Evolutionary conservation across 2,888 invertebrate genomes (phyloP).

Genomic region (Cataglyphis rosenhaueri): DNA sequence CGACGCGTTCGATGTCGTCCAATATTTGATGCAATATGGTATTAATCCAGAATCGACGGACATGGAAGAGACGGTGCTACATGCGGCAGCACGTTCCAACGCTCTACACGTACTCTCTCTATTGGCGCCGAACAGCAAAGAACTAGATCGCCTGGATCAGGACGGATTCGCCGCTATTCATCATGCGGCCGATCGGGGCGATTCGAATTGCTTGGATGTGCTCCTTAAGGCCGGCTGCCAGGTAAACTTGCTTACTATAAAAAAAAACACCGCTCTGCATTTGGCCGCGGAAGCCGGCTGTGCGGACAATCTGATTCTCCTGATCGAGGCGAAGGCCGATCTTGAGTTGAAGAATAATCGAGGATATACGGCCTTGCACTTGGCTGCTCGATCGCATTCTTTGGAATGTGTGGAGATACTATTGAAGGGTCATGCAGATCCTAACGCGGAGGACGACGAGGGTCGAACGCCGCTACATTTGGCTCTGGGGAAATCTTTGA

Average conservation of each 20-base stretch:
- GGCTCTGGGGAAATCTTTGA: conserved; percentile 93
- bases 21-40: conserved; percentile 91
- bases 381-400: conserved; percentile 93
- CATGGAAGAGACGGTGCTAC: conserved; percentile 92
- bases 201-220: conserved; percentile 91
- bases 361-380: conserved; percentile 94
- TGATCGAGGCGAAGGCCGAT: conserved; percentile 91
- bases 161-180: conserved; percentile 93
- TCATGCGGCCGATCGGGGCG: conserved; percentile 92
- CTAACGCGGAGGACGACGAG: conserved; percentile 93
- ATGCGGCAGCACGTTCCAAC: conserved; percentile 94
- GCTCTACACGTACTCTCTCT: conserved; percentile 92
- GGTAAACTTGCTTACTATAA: conserved; percentile 90
- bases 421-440: conserved; percentile 91
- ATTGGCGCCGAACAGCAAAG: conserved; percentile 91
- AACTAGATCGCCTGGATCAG: conserved; percentile 91
- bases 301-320: conserved; percentile 91
- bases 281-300: conserved; percentile 96
- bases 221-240: conserved; percentile 91
- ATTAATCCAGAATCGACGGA: conserved; percentile 89
- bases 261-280: conserved; percentile 93
- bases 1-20: conserved; percentile 92
- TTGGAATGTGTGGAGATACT: conserved; percentile 93
- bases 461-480: conserved; percentile 93
- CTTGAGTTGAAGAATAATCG: conserved; percentile 91